These are phyloP conservation scores for Seriola quinqueradiata DNA, from an alignment of 2,113 vertebrate genomes.

Conservation along the genomic window DNA sequence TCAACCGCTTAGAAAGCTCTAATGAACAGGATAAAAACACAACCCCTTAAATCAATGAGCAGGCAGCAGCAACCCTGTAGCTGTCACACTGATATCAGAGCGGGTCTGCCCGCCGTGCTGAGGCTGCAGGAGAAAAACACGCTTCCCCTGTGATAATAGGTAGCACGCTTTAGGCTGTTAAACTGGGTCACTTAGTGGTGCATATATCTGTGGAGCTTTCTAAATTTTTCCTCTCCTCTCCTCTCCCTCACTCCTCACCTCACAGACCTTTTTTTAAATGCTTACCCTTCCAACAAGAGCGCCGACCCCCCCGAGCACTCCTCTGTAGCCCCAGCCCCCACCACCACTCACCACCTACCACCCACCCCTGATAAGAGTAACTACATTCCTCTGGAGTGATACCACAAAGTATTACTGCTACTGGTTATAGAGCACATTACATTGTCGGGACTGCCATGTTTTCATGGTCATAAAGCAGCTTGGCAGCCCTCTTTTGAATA, in stretches of 20 bases:
- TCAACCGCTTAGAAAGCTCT: constrained; percentile 71
- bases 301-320: background rate
- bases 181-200: constrained; percentile 72
- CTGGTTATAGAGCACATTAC: constrained; percentile 35
- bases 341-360: background rate
- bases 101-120: constrained; percentile 47
- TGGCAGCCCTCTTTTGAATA: constrained; percentile 11
- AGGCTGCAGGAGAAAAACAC: constrained; percentile 64
- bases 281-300: constrained; percentile 37
- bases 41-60: constrained; percentile 69
- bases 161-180: constrained; percentile 71
- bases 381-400: constrained; percentile 63
- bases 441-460: constrained; percentile 32
- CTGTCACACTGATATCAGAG: constrained; percentile 73
- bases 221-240: constrained; percentile 15
- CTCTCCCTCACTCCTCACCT: constrained; percentile 11
- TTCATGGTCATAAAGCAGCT: constrained; percentile 46
- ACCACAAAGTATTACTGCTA: constrained; percentile 33
- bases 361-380: constrained; percentile 50
- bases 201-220: constrained; percentile 54
- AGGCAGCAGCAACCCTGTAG: constrained; percentile 69
- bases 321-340: constrained; percentile 24
- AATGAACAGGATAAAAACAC: constrained; percentile 80
- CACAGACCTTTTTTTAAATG: constrained; percentile 36
- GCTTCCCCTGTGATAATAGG: constrained; percentile 72